Conservation (phyloP, 2,888 invertebrate genomes). For the Rhingia rostrata region DNA sequence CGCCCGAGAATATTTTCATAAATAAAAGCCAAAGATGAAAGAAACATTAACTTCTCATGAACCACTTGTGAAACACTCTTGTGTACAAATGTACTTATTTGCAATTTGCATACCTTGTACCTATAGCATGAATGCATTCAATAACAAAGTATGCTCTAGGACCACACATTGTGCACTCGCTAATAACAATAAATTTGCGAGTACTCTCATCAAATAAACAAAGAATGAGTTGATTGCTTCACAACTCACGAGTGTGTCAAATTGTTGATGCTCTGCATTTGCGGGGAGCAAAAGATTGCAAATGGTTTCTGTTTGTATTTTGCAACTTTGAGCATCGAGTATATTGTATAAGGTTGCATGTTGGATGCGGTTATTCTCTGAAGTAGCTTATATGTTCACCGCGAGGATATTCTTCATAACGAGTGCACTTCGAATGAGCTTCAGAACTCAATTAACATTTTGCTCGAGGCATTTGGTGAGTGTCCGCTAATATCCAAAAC, state of each 20-base stretch:
- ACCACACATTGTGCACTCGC: constrained; percentile 10
- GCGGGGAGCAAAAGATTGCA: too few species aligned
- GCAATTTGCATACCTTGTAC: constrained; percentile 1
- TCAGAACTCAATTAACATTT: too few species aligned
- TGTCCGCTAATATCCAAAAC: too few species aligned
- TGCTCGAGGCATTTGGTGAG: too few species aligned
- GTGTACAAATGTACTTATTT: constrained; percentile 23
- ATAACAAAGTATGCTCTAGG: constrained; percentile 14
- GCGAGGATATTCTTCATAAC: too few species aligned
- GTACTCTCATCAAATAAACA: neutral
- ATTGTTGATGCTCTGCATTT: neutral
- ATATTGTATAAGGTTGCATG: too few species aligned
- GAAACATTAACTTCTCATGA: constrained; percentile 24
- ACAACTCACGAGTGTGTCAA: too few species aligned
- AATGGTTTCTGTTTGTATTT: too few species aligned
- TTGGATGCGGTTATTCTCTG: too few species aligned
- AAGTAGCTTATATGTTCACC: too few species aligned
- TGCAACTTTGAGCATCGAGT: too few species aligned
- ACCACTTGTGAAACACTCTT: constrained; percentile 13
- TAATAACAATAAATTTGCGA: constrained; percentile 37
- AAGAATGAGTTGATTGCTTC: constrained; percentile 9
- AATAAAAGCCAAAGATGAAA: constrained; percentile 55
- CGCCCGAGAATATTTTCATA: constrained; percentile 5
- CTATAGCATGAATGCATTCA: constrained; percentile 25
- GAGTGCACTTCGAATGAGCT: too few species aligned